Evolutionary conservation across 2,797 vertebrate species (phyloP), one percentile per base, ranked within the genome.

Genomic region (Hippoglossus hippoglossus): DNA sequence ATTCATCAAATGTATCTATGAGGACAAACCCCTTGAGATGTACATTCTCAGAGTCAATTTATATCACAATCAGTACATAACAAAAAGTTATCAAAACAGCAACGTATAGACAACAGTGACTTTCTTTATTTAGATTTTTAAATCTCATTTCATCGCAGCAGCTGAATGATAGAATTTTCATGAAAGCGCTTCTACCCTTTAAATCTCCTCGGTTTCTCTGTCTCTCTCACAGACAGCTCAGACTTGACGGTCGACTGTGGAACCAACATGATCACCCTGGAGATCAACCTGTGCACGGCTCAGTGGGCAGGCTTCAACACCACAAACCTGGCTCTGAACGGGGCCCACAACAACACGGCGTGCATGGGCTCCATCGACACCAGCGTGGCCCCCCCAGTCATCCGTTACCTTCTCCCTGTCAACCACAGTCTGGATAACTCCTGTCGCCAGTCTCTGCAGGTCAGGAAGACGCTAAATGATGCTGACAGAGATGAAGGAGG

Each of bases 281-380:
- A 92, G 71, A 80, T 96, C 73, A 95, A 95, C 86, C 72, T 94
- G 49, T 96, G 95, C 83, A 94, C 95, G 0, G 94, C 91, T 25
- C 85, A 90, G 66, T 95, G 93, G 93, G 83, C 95, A 0, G 93
- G 93, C 41, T 94, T 95, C 65, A 87, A 93, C 52, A 67, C 80
- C 24, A 49, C 59, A 1, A 67, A 79, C 24, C 83, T 96, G 80
- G 92, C 94, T 7, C 73, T 96, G 59, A 96, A 95, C 2, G 89
- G 95, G 28, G 83, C 93, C 21, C 93, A 94, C 80, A 92, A 87
- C 76, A 82, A 52, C 3, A 52, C 50, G 0, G 70, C 77, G 5
- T 96, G 95, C 78, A 47, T 59, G 41, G 95, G 94, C 56, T 69
- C 53, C 7, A n/a, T 92, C 0, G 91, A 95, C 79, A 76, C 60